Evolutionary conservation across 2,797 vertebrate genomes (phyloP), one percentile per base, ranked within the genome.

Genomic region (Bovichtus diacanthus): DNA sequence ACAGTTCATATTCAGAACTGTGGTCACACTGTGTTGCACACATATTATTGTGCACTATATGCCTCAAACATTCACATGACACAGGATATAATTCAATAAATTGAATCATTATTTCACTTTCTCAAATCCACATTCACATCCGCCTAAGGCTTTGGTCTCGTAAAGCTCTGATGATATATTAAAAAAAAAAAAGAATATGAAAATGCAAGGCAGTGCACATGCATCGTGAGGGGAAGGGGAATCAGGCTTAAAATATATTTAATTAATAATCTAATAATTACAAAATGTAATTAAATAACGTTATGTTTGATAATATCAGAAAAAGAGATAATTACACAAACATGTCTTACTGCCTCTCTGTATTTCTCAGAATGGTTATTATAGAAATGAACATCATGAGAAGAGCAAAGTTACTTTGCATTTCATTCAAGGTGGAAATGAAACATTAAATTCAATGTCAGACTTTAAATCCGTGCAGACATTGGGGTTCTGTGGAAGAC

Each of bases 11-110:
- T 21, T 23, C 15, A 23, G 0, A 15, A 21, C n/a, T 51, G 4
- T 6, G 3, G 29, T 11, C 46, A 43, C 25, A 3, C 0, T 9
- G 31, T 38, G 19, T 8, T n/a, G 23, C 12, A 27, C 9, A 27
- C 7, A 27, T n/a, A 5, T 59, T 5, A 27, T 11, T 31, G 12
- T 27, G 7, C 51, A 49, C 1, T 36, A 15, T 18, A 36, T 50
- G 25, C 31, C 29, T 41, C 13, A 19, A 16, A 69, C 54, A 23
- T 36, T 9, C 67, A 47, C 56, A 67, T 38, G 29, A 8, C 58
- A n/a, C 63, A 38, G 29, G 16, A 70, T 23, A 18, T 72, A 78
- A 84, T 74, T 63, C 60, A 78, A 0, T 67, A 63, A 72, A 81
- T 46, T 80, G 59, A 62, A 59, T 49, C 55, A 43, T 58, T 58